Evolutionary conservation across 2,797 vertebrate genomes (phyloP).

Genomic region (Catostomus latipinnis): DNA sequence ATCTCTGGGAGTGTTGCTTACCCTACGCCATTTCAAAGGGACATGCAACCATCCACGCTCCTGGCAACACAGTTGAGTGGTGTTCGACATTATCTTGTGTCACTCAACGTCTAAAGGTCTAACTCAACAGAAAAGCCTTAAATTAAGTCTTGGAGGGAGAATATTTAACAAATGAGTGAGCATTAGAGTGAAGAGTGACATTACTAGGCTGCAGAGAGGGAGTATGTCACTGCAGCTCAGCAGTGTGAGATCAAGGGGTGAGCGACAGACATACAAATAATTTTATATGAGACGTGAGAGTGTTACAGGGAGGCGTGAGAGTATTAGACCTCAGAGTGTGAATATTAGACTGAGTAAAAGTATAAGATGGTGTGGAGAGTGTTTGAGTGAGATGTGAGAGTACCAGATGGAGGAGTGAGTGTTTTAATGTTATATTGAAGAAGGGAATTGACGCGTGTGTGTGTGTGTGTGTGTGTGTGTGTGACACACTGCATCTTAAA

Average conservation of each 20-base stretch:
- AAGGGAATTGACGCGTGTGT: no score
- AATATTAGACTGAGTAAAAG: slow-evolving; percentile 4
- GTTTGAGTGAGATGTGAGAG: background rate
- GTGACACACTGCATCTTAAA: no score
- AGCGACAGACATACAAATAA: slow-evolving; percentile 33
- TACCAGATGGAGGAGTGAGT: background rate
- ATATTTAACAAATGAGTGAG: slow-evolving; percentile 45
- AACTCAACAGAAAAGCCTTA: slow-evolving; percentile 29
- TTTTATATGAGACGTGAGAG: slow-evolving; percentile 34
- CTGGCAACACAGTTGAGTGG: slow-evolving; percentile 10
- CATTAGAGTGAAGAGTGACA: slow-evolving; percentile 30
- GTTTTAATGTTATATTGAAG: background rate
- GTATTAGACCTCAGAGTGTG: slow-evolving; percentile 8
- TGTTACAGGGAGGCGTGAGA: slow-evolving; percentile 24
- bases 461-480: no score
- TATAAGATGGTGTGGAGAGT: background rate
- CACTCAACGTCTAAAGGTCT: slow-evolving; percentile 38
- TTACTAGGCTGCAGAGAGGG: slow-evolving; percentile 12
- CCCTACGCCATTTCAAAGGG: slow-evolving; percentile 5
- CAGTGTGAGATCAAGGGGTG: slow-evolving; percentile 41
- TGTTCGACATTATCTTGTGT: slow-evolving; percentile 22
- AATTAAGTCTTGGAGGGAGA: slow-evolving; percentile 15
- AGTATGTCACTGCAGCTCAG: slow-evolving; percentile 1
- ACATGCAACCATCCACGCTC: slow-evolving; percentile 7
- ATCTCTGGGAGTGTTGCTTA: slow-evolving; percentile 8